phyloP scores from a whole-genome alignment of 2,113 vertebrate species.

The Casuarius casuarius region DNA sequence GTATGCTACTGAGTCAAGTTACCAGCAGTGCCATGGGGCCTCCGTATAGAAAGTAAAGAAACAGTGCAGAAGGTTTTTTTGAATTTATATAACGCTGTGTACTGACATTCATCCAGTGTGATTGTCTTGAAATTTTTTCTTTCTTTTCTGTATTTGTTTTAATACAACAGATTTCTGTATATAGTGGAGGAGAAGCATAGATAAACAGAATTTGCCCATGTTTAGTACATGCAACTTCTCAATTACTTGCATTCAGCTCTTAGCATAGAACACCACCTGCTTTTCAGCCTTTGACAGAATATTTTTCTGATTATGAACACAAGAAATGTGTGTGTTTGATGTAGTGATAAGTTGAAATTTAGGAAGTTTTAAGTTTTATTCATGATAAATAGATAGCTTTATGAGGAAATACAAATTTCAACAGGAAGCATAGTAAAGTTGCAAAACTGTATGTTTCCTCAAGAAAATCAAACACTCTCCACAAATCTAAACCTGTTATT shows the following conservation, averaged over 20 bases:
- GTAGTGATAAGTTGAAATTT: neutral
- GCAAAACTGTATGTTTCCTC: neutral
- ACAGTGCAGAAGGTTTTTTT: neutral
- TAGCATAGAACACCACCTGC: neutral
- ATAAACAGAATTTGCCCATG: neutral
- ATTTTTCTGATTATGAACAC: neutral
- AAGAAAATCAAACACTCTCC: neutral
- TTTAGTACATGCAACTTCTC: neutral
- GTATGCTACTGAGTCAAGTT: neutral
- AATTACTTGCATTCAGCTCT: neutral
- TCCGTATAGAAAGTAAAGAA: neutral
- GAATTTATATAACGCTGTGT: neutral
- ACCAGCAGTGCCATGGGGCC: neutral
- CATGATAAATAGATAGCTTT: neutral
- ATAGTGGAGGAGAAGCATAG: neutral
- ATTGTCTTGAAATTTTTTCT: neutral
- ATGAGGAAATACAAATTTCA: neutral
- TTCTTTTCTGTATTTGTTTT: neutral
- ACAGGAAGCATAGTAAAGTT: neutral
- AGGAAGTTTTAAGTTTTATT: neutral
- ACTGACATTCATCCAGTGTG: neutral
- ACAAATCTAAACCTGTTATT: neutral
- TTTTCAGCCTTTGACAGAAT: neutral
- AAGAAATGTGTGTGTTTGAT: neutral
- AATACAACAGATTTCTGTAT: neutral